Base-by-base conservation (phyloP, 2,113 vertebrate species). In the Todiramphus saurophagus region DNA sequence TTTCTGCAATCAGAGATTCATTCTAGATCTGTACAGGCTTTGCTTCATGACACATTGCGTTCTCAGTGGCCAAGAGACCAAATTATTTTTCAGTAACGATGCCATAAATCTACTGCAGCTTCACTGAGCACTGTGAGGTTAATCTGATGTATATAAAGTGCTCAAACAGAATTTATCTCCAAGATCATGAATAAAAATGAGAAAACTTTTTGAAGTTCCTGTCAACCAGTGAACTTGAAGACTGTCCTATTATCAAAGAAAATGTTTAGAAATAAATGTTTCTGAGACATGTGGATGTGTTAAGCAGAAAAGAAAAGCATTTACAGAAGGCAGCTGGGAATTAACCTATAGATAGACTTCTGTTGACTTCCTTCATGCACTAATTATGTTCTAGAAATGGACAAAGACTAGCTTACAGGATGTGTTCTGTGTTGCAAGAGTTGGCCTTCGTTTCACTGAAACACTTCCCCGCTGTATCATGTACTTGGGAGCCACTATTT, bases 391-490 rank as follows among this genome's bases (percentile, higher is more conserved):
- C 16, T 63, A 43, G 19, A 87, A 80, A 60, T 21, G 12, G 30
- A 62, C 21, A 64, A 72, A 68, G 20, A 27, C 8, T 25, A 41
- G 13, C 1, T 67, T 79, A 59, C 0, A 4, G 63, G 30, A 60
- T 5, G 5, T 6, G 4, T 25, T 77, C 24, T 86, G 12, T 21
- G 13, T 9, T 48, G 7, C 35, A 21, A 78, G 27, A 20, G 5
- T 5, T 33, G 12, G 7, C 15, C 35, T 73, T 70, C 3, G 1
- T 10, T 44, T 19, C n/a, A 27, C 24, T 35, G 76, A 88, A 90
- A 30, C 6, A 27, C 30, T 68, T 8, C 2, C 10, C 5, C 1
- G 0, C 11, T 53, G 15, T 19, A 14, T 7, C 23, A 33, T 3
- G 17, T 51, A 4, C 55, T 23, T 39, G 33, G 11, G 24, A 82